Percentiles rank a stretch among this genome's conserved stretches.
Evolutionary conservation across 2,797 vertebrate genomes (phyloP).

Genomic region (Anguilla anguilla): DNA sequence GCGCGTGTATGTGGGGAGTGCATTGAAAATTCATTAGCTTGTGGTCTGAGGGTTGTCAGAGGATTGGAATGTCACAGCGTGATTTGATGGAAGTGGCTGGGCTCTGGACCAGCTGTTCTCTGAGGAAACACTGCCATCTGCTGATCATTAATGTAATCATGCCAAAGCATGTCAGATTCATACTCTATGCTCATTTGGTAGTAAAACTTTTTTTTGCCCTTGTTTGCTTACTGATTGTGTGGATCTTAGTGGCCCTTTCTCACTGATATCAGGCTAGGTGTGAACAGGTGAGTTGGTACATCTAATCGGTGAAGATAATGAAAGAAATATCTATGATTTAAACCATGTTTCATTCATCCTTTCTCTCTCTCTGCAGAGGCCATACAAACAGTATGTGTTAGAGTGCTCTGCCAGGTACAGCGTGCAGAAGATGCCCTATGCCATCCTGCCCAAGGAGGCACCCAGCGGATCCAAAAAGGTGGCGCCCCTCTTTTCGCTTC

Average conservation of each 20-base stretch:
- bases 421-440: slow-evolving; percentile 84
- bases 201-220: neutral
- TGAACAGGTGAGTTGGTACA: neutral
- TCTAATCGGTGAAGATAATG: neutral
- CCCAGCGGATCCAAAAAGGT: slow-evolving; percentile 82
- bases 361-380: slow-evolving; percentile 61
- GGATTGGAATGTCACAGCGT: slow-evolving; percentile 50
- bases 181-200: neutral
- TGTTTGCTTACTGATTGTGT: neutral
- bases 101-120: slow-evolving; percentile 1
- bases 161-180: neutral
- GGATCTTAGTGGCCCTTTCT: neutral
- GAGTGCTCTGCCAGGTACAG: slow-evolving; percentile 81
- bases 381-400: slow-evolving; percentile 77
- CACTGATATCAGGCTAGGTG: neutral
- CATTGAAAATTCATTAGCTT: slow-evolving; percentile 66
- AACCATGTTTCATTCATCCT: neutral
- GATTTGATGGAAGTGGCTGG: slow-evolving; percentile 30
- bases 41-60: slow-evolving; percentile 51
- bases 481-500: slow-evolving; percentile 1
- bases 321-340: neutral
- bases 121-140: slow-evolving; percentile 57
- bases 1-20: slow-evolving; percentile 48
- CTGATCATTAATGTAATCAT: slow-evolving; percentile 38
- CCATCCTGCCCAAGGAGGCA: slow-evolving; percentile 73